Base-by-base conservation (phyloP, 2,797 vertebrate genomes). In the Sardinella longiceps region DNA sequence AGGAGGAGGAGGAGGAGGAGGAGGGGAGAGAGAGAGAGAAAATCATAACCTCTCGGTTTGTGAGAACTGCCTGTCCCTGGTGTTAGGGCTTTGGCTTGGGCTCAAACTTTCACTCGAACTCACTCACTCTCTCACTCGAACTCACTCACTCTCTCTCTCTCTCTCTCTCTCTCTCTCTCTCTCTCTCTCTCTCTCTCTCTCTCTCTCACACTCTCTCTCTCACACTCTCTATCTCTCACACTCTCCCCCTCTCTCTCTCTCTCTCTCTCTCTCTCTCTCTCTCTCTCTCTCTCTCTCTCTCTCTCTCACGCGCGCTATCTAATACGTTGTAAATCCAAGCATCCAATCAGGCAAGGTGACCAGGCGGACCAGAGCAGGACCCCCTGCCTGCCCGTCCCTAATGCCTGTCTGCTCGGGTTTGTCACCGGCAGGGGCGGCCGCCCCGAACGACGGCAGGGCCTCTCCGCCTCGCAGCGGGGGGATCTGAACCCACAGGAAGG, bases 331-430 rank as follows among this genome's bases (percentile, higher is more conserved):
- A 74, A 74, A 74, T 74, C 85, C 84, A 80, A 63, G 80, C 84
- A 85, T 84, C 45, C 56, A 87, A 84, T 87, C 84, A 86, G 81
- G 53, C 84, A 80, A 86, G 63, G n/a, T 14, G 81, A 28, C 58
- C 23, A 58, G 39, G 30, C 66, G 37, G 45, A 30, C 33, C n/a
- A 23, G 81, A 30, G 43, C n/a, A 23, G 81, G 81, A 28, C 82
- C 86, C 45, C 86, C 87, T 23, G 81, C 74, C 66, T 81, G 58
- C 77, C 63, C 15, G 28, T 48, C 82, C 82, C 48, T 88, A 88
- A 87, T 87, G 86, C 85, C 86, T 87, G 84, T 87, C 84, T 82
- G 25, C 74, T 82, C 70, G 66, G 80, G 81, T 84, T 82, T 86
- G 83, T 87, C 88, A 86, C 50, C 46, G 12, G 80, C n/a, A 80